Conservation (phyloP, 2,113 vertebrate species). For the Indicator maculatus region DNA sequence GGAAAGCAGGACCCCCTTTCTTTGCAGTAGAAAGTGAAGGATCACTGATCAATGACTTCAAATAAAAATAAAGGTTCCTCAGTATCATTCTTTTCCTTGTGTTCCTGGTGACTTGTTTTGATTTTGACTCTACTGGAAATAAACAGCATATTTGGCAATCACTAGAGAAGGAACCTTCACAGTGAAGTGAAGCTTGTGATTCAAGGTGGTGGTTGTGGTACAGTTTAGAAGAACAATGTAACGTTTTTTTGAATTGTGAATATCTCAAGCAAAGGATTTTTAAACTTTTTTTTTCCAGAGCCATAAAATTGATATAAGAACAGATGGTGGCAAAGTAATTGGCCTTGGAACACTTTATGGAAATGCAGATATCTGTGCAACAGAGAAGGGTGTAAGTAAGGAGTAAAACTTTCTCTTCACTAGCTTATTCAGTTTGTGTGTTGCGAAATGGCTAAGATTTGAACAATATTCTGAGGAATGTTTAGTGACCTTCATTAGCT, state of each 20-base stretch:
- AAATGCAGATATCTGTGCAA: constrained; percentile 84
- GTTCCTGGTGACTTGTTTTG: not conserved
- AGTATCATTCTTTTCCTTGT: not conserved
- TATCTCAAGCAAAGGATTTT: not conserved
- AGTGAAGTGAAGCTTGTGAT: not conserved
- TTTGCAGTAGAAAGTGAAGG: no score
- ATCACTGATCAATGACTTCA: no score
- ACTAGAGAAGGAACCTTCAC: not conserved
- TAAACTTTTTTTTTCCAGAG: constrained; percentile 73
- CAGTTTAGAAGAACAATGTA: not conserved
- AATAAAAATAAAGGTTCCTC: not conserved
- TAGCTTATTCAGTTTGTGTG: not conserved
- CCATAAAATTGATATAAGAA: constrained; percentile 83
- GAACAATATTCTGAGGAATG: not conserved
- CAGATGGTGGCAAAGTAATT: constrained; percentile 85
- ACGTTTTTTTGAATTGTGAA: not conserved
- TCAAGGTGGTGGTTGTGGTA: not conserved
- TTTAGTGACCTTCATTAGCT: not conserved
- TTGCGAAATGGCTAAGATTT: not conserved
- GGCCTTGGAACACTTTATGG: constrained; percentile 89
- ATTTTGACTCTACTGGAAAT: not conserved
- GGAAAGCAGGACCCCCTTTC: no score
- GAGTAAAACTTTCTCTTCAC: not conserved
- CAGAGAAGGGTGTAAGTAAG: constrained; percentile 84
- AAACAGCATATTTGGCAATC: not conserved